phyloP scores from a whole-genome alignment of 1,140 invertebrate genomes.

The Pinna nobilis region DNA sequence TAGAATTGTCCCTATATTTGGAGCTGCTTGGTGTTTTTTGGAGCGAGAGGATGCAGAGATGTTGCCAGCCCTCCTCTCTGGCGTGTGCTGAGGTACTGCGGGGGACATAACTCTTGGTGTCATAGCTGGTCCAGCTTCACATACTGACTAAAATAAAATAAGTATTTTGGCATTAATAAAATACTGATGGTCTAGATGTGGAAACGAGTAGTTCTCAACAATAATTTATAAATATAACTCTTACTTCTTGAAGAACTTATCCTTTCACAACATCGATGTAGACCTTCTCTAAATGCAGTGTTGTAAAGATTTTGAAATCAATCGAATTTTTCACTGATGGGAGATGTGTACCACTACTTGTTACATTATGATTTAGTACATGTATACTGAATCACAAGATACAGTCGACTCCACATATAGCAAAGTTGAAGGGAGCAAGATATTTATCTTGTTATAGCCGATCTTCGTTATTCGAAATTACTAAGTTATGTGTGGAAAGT shows the following conservation, averaged over 20 bases:
- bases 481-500: too few species aligned
- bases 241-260: not conserved
- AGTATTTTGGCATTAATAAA: not conserved
- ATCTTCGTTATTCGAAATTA: too few species aligned
- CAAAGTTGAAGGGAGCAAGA: too few species aligned
- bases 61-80: slow-evolving; percentile 10
- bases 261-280: not conserved
- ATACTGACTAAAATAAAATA: slow-evolving; percentile 53
- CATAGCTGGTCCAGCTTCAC: slow-evolving; percentile 47
- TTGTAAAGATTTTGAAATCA: not conserved
- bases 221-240: not conserved
- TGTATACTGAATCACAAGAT: too few species aligned
- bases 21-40: slow-evolving; percentile 32
- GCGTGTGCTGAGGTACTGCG: slow-evolving; percentile 23
- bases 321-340: slow-evolving; percentile 1
- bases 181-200: not conserved
- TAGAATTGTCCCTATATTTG: slow-evolving; percentile 31
- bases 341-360: too few species aligned
- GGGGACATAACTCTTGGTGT: slow-evolving; percentile 50
- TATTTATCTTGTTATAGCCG: too few species aligned
- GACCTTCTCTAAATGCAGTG: not conserved
- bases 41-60: slow-evolving; percentile 12
- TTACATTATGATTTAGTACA: too few species aligned
- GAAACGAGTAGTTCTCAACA: not conserved
- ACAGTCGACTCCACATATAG: too few species aligned